Percentiles rank a stretch among this genome's conserved stretches.
Evolutionary conservation across 2,888 invertebrate genomes (phyloP).

Genomic region (Elmis aenea): DNA sequence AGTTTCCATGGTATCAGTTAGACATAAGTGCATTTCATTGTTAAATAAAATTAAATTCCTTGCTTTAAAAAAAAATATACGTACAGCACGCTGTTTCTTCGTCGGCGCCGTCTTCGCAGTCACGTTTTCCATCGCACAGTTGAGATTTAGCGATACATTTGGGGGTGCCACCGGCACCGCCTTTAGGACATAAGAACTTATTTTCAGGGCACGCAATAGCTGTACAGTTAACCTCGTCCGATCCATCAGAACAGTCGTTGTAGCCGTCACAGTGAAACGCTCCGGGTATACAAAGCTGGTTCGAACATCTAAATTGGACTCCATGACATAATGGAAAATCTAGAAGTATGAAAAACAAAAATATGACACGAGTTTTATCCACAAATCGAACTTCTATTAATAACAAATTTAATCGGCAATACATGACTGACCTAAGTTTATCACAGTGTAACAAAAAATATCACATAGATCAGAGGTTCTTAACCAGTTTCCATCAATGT

Average conservation of each 20-base stretch:
- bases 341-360: slow-evolving; percentile 39
- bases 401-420: no score
- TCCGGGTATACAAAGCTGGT: slow-evolving; percentile 87
- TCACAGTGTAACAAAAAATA: no score
- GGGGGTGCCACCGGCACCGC: slow-evolving; percentile 65
- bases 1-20: slow-evolving; percentile 5
- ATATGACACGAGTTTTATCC: no score
- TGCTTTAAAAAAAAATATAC: slow-evolving; percentile 40
- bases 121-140: slow-evolving; percentile 84
- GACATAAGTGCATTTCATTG: slow-evolving; percentile 1
- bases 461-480: no score
- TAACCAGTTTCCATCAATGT: no score
- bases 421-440: no score
- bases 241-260: slow-evolving; percentile 87
- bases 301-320: slow-evolving; percentile 89
- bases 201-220: slow-evolving; percentile 83
- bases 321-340: slow-evolving; percentile 85
- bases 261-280: slow-evolving; percentile 82
- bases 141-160: slow-evolving; percentile 85
- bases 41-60: slow-evolving; percentile 1
- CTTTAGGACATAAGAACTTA: slow-evolving; percentile 84
- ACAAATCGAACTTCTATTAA: no score
- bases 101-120: slow-evolving; percentile 89
- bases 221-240: slow-evolving; percentile 84
- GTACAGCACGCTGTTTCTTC: slow-evolving; percentile 85